Base-by-base conservation (phyloP, 1,140 invertebrate genomes). In the Hormaphis cornu region DNA sequence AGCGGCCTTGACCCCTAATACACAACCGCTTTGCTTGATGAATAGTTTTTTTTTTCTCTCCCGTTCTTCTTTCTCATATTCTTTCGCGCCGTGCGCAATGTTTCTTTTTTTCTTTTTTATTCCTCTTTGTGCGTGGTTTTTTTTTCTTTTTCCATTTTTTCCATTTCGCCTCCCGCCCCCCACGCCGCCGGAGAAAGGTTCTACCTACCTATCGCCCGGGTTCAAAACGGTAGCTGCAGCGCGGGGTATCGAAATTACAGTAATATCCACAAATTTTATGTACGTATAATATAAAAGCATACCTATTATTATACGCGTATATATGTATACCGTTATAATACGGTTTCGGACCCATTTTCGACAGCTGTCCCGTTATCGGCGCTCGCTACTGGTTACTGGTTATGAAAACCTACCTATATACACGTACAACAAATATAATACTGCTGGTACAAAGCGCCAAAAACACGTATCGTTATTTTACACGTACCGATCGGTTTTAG, bases 251-350 rank as follows among this genome's bases (percentile, higher is more conserved):
- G 20, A 66, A 66, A 66, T 66, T 66, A 66, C 61, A 48, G 61
- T 66, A 66, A 66, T 66, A 66, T 66, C 61, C 42, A 66, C 61
- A 48, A 66, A 66, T 66, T 66, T 66, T 66, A 66, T 44, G 44
- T 66, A n/a, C n/a, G n/a, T n/a, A n/a, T n/a, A n/a, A n/a, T n/a
- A n/a, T n/a, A n/a, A n/a, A n/a, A n/a, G n/a, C n/a, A n/a, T n/a
- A n/a, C n/a, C n/a, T n/a, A n/a, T n/a, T n/a, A n/a, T n/a, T n/a
- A n/a, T n/a, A n/a, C n/a, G n/a, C n/a, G n/a, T n/a, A n/a, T n/a
- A n/a, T n/a, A n/a, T n/a, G n/a, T n/a, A n/a, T n/a, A 66, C 61
- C 61, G 61, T 66, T 66, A 66, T 66, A 66, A 66, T 66, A 66
- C 61, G 61, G 61, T 66, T 61, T 66, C 61, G 44, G 61, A 66